These are phyloP conservation scores for Fundulus diaphanus DNA, from an alignment of 2,797 vertebrate species.

Conservation along the genomic window DNA sequence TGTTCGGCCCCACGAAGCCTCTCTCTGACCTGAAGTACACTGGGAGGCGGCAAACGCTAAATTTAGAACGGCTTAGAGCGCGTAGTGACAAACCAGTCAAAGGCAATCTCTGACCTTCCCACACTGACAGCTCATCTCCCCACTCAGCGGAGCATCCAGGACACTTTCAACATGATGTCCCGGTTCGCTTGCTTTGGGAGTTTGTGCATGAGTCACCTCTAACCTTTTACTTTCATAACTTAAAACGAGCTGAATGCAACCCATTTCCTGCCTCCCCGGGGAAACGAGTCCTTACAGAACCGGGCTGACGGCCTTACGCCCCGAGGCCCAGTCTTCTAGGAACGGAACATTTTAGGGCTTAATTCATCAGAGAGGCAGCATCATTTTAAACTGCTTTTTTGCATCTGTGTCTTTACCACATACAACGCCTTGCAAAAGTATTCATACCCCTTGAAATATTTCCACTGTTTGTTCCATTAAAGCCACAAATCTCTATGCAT, in stretches of 20 bases:
- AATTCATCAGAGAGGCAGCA: not conserved
- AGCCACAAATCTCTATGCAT: not conserved
- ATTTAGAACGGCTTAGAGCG: slow-evolving; percentile 82
- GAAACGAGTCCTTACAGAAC: not conserved
- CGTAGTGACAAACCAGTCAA: slow-evolving; percentile 75
- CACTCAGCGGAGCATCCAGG: slow-evolving; percentile 58
- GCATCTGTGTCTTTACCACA: not conserved
- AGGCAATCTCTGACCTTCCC: slow-evolving; percentile 75
- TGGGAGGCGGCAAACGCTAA: slow-evolving; percentile 68
- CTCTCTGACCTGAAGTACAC: slow-evolving; percentile 70
- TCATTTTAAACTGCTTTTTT: not conserved
- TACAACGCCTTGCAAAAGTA: not conserved
- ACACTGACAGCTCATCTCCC: slow-evolving; percentile 67
- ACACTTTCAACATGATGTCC: slow-evolving; percentile 41
- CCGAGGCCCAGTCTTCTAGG: not conserved
- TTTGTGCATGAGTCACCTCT: slow-evolving; percentile 21
- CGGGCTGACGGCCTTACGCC: slow-evolving; percentile 6
- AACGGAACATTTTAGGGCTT: slow-evolving; percentile 6
- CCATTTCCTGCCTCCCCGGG: slow-evolving; percentile 6
- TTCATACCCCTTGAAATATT: not conserved
- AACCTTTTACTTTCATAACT: slow-evolving; percentile 19
- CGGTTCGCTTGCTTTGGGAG: slow-evolving; percentile 32
- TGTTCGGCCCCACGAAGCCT: slow-evolving; percentile 53
- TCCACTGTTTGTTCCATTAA: not conserved
- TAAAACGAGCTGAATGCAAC: slow-evolving; percentile 14